phyloP scores from a whole-genome alignment of 2,888 invertebrate species.

The Limenitis camilla region DNA sequence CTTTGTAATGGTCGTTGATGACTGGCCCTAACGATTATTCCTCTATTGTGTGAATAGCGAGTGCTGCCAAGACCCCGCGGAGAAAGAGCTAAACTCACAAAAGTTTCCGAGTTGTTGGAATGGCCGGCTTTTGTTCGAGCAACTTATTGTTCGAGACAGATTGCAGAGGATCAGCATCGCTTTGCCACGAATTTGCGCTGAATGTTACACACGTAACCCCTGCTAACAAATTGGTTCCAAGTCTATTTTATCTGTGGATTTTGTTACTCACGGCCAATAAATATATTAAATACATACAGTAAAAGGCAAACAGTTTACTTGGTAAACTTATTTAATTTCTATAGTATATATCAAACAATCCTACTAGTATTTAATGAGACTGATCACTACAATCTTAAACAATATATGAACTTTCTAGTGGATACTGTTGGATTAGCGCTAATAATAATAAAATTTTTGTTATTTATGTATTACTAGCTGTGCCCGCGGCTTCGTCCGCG shows the following conservation, averaged over 20 bases:
- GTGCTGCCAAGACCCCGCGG: conserved; percentile 64
- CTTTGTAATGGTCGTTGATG: conserved; percentile 70
- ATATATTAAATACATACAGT: too few species aligned
- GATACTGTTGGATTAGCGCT: too few species aligned
- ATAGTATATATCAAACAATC: too few species aligned
- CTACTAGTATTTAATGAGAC: too few species aligned
- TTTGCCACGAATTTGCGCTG: conserved; percentile 45
- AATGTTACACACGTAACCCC: conserved; percentile 37
- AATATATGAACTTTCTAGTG: too few species aligned
- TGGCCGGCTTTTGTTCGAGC: conserved; percentile 71
- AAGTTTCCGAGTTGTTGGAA: conserved; percentile 73
- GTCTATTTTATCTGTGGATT: conserved; percentile 4
- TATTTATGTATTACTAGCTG: too few species aligned
- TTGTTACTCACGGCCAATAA: not conserved
- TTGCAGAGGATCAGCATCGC: conserved; percentile 64
- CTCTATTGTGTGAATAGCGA: conserved; percentile 61
- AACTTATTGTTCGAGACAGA: conserved; percentile 74
- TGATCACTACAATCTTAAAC: too few species aligned
- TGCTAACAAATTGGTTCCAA: conserved; percentile 4
- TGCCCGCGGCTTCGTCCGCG: too few species aligned
- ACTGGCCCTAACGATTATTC: conserved; percentile 70
- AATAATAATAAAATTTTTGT: too few species aligned
- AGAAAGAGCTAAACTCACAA: conserved; percentile 72
- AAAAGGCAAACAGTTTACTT: too few species aligned
- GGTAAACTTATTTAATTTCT: too few species aligned